Percentiles rank a stretch among this genome's conserved stretches.
Conservation (phyloP, 2,797 vertebrate species). For the Tympanoctomys barrerae region DNA sequence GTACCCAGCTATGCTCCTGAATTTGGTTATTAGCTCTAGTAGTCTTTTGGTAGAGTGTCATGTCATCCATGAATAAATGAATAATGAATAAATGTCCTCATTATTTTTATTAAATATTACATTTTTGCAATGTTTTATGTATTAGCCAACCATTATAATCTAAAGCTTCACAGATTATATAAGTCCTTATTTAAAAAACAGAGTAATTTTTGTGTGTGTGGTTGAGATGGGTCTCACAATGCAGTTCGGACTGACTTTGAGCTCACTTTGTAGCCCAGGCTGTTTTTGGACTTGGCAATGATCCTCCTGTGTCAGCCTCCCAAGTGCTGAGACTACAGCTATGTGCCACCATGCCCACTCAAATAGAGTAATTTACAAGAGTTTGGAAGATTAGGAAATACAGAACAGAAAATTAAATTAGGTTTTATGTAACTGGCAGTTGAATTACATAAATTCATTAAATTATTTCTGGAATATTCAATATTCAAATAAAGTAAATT, state of each 20-base stretch:
- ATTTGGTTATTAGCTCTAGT: background rate
- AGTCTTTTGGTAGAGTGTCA: background rate
- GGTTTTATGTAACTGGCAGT: background rate
- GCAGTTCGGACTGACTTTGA: too few relatives aligned
- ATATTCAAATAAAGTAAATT: slow-evolving; percentile 19
- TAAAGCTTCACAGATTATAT: background rate
- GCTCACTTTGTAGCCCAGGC: too few relatives aligned
- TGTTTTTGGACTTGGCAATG: background rate
- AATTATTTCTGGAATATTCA: background rate
- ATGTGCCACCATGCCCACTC: too few relatives aligned
- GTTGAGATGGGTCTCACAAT: too few relatives aligned
- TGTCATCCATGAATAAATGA: background rate
- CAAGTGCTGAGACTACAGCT: too few relatives aligned
- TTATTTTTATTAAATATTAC: background rate
- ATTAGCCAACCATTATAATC: background rate
- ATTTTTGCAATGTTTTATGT: background rate
- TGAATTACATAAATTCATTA: too few relatives aligned
- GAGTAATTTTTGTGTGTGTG: background rate
- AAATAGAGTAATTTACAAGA: background rate
- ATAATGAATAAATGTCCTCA: background rate
- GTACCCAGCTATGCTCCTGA: background rate
- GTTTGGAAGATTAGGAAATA: background rate
- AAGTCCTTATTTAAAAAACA: background rate
- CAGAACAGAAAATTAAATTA: background rate
- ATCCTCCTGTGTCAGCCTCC: too few relatives aligned